phyloP scores from a whole-genome alignment of 2,888 invertebrate genomes.

The Diplolepis rosae region DNA sequence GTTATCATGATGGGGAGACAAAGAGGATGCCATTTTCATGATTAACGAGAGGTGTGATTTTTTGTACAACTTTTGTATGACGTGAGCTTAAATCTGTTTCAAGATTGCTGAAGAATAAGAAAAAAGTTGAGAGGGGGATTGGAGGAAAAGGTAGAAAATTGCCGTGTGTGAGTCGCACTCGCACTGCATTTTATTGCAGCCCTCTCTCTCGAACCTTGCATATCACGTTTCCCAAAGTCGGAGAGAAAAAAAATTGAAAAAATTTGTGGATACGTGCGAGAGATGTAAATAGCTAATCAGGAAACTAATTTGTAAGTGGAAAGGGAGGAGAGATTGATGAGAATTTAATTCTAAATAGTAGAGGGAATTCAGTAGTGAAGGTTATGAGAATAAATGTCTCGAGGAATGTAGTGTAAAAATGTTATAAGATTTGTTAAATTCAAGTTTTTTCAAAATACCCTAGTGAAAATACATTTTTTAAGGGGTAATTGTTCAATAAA shows the following conservation, averaged over 20 bases:
- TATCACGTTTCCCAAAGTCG: slow-evolving; percentile 17
- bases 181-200: slow-evolving; percentile 26
- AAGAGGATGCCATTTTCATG: slow-evolving; percentile 8
- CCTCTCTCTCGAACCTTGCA: slow-evolving; percentile 1
- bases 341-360: background rate
- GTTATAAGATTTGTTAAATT: too few relatives aligned
- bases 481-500: too few relatives aligned
- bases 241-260: background rate
- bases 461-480: too few relatives aligned
- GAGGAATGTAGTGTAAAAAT: too few relatives aligned
- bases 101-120: background rate
- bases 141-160: background rate
- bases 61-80: background rate
- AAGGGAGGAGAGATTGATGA: background rate
- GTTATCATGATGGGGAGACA: slow-evolving; percentile 27
- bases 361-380: background rate
- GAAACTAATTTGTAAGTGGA: background rate
- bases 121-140: background rate
- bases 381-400: background rate
- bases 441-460: too few relatives aligned
- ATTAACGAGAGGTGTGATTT: background rate
- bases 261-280: slow-evolving; percentile 13
- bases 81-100: slow-evolving; percentile 3
- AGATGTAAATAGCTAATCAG: background rate
- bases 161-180: slow-evolving; percentile 18